Conservation (phyloP, 2,113 vertebrate species). For the Ptychochromis oligacanthus region DNA sequence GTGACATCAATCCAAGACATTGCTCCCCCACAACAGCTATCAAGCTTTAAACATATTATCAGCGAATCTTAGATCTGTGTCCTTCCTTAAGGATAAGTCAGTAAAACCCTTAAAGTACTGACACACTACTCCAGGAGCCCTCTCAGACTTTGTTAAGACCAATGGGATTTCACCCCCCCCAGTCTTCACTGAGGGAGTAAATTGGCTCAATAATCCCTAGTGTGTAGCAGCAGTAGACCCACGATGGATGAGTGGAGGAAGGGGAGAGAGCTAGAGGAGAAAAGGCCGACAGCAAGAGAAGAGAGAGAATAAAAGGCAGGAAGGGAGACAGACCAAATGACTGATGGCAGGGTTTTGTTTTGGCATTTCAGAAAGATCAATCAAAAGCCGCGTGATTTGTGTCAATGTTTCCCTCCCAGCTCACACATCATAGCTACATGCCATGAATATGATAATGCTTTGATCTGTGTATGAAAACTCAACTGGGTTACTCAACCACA, state of each 20-base stretch:
- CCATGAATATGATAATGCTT: conserved; percentile 3
- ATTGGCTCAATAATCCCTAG: conserved; percentile 29
- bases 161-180: not conserved
- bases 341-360: conserved; percentile 12
- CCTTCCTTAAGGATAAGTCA: conserved; percentile 5
- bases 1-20: not conserved
- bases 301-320: conserved; percentile 28
- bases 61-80: not conserved
- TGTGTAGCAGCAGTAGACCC: not conserved
- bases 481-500: not conserved
- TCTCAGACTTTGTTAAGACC: not conserved
- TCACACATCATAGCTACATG: not conserved
- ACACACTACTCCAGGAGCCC: not conserved
- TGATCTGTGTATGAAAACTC: conserved; percentile 27
- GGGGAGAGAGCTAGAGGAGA: not conserved
- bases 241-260: not conserved
- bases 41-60: not conserved
- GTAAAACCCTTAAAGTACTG: not conserved
- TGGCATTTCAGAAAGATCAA: conserved; percentile 30
- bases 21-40: not conserved
- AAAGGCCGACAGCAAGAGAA: not conserved
- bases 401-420: not conserved
- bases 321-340: conserved; percentile 14
- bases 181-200: not conserved
- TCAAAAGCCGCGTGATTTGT: conserved; percentile 19